Evolutionary conservation across 2,797 vertebrate genomes (phyloP), one percentile per base, ranked within the genome.

Genomic region (Hippoglossus hippoglossus): DNA sequence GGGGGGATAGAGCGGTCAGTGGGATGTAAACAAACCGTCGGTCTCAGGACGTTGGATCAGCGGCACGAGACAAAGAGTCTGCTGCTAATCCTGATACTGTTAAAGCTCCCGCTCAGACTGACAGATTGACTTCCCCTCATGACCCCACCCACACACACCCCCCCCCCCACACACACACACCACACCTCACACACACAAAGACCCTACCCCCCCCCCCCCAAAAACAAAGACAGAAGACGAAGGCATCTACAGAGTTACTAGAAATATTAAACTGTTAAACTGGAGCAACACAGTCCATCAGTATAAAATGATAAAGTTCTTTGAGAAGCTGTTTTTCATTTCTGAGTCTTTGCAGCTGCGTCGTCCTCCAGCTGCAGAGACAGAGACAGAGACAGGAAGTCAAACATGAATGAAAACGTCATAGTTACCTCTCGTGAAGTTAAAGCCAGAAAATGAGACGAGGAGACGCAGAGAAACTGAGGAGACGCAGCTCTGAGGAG

Each of bases 21-120:
- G n/a, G 61, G 75, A 67, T 79, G 75, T 85, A 81, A 84, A 92
- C 84, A 91, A 82, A 84, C 81, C 71, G 58, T 66, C 39, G 52
- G 63, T 79, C 84, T 74, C 63, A 50, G 75, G 80, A 80, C 83
- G 31, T 34, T 61, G 78, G 82, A 87, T 90, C 77, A 80, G 50
- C 0, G 1, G 53, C 36, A 28, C 71, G 47, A 91, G 91, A 94
- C 93, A 94, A 93, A 91, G 91, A 90, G 80, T 81, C 83, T 85
- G 68, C 64, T 0, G 73, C 84, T 92, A 92, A 94, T 92, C 92
- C 86, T 68, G 73, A 86, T 77, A 75, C 84, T 80, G 75, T 80
- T 72, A 86, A 86, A 92, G 85, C 85, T 73, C 78, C 60, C 80
- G 67, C 55, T 69, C 67, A 77, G 79, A 66, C 75, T 22, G 34